Evolutionary conservation across 2,797 vertebrate genomes (phyloP), one percentile per base, ranked within the genome.

Genomic region (Myotis myotis): DNA sequence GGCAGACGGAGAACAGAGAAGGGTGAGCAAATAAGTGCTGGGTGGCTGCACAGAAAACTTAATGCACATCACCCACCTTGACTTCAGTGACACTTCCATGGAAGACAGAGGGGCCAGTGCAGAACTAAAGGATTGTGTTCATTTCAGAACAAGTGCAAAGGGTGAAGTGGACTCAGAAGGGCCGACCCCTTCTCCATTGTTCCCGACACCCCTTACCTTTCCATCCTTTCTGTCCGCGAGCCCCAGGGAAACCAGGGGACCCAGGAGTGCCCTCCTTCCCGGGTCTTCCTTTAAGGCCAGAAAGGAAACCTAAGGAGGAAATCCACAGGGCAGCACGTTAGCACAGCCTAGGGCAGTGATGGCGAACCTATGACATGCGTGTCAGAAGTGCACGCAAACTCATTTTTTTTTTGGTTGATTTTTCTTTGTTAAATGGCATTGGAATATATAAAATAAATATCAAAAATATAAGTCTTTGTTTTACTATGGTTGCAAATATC

Each of bases 211-310:
- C 22, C 93, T 93, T 93, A 99, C 99, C 99, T 98, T 99, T 99
- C 79, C 83, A 78, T 80, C 99, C 99, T 95, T 98, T 98, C 47
- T 12, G 93, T 76, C 99, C 99, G 5, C 98, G 98, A 72, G 62
- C 83, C n/a, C 99, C 99, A 53, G 99, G 99, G 92, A 97, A 98
- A 30, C 99, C 99, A 10, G 89, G 97, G 0, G 2, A 0, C 16
- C 99, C 99, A 2, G 75, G 47, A 93, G 76, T 89, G 62, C 98
- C 98, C 10, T 28, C 94, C 0, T 1, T 0, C 22, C 99, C 99
- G 38, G 89, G 91, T 9, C 28, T 79, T 84, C 98, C 97, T 95
- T 98, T 98, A 57, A 94, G 93, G 89, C 98, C 98, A 38, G 98
- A 98, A 41, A 97, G 97, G 93, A 93, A 89, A 55, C 98, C 98